Evolutionary conservation across 2,888 invertebrate species (phyloP).

Genomic region (Penaeus monodon): DNA sequence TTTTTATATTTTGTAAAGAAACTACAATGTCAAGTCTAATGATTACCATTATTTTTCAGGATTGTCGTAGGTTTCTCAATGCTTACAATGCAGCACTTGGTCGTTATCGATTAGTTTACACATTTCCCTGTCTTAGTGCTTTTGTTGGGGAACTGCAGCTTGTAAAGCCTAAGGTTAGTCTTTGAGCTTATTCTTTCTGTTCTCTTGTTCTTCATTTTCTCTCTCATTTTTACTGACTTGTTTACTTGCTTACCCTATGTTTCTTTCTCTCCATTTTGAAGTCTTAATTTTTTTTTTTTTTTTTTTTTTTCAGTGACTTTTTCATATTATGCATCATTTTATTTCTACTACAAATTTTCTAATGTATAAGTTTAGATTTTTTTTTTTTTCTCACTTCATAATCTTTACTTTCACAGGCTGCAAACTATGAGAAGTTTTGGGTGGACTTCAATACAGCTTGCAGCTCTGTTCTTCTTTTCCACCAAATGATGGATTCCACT

Average conservation of each 20-base stretch:
- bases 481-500: slow-evolving; percentile 25
- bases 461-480: slow-evolving; percentile 45
- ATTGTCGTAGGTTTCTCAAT: slow-evolving; percentile 63
- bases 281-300: too few species aligned
- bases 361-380: background rate
- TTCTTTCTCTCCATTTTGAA: background rate
- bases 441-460: slow-evolving; percentile 64
- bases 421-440: slow-evolving; percentile 59
- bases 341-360: background rate
- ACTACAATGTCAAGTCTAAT: background rate
- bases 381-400: background rate
- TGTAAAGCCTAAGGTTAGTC: slow-evolving; percentile 43
- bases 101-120: slow-evolving; percentile 42
- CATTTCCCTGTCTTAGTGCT: slow-evolving; percentile 29
- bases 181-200: background rate
- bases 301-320: too few species aligned
- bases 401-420: background rate
- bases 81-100: slow-evolving; percentile 58
- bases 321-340: too few species aligned
- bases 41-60: slow-evolving; percentile 40
- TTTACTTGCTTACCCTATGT: too few species aligned
- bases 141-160: slow-evolving; percentile 32
- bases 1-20: background rate
- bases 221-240: background rate
- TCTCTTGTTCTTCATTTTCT: background rate